Evolutionary conservation across 2,113 vertebrate genomes (phyloP).

Genomic region (Ochotona curzoniae): DNA sequence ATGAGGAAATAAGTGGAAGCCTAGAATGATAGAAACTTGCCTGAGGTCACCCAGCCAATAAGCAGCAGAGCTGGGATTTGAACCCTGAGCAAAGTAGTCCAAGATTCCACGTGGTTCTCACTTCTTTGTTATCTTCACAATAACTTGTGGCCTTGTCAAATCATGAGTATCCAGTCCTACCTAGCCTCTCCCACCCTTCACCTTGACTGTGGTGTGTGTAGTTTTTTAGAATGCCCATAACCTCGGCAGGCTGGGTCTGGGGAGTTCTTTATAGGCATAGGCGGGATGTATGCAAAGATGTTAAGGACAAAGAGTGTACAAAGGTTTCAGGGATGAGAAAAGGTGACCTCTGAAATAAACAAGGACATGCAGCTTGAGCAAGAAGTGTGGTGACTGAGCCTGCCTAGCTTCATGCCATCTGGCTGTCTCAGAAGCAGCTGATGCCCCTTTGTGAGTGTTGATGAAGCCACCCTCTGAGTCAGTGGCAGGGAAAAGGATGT

Average conservation of each 20-base stretch:
- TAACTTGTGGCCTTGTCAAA: constrained; percentile 3
- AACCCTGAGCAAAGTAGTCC: background rate
- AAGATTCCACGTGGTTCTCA: background rate
- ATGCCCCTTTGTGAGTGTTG: background rate
- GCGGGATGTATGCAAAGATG: background rate
- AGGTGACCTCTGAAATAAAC: constrained; percentile 37
- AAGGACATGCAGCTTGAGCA: constrained; percentile 57
- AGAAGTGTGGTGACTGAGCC: constrained; percentile 28
- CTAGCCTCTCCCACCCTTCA: background rate
- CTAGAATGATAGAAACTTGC: background rate
- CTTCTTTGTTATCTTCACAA: background rate
- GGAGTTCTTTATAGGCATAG: background rate
- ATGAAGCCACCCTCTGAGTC: constrained; percentile 46
- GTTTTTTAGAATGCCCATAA: background rate
- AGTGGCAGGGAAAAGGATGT: constrained; percentile 43
- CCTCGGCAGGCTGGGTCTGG: background rate
- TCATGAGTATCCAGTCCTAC: background rate
- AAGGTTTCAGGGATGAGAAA: constrained; percentile 34
- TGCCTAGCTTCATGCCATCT: constrained; percentile 63
- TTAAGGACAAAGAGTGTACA: background rate
- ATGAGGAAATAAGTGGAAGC: constrained; percentile 41
- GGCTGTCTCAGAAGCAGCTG: background rate
- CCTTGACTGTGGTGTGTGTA: background rate
- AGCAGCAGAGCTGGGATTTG: constrained; percentile 17
- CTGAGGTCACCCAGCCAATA: background rate